Base-by-base conservation (phyloP, 2,888 invertebrate species). In the Neuroscelio doddi region DNA sequence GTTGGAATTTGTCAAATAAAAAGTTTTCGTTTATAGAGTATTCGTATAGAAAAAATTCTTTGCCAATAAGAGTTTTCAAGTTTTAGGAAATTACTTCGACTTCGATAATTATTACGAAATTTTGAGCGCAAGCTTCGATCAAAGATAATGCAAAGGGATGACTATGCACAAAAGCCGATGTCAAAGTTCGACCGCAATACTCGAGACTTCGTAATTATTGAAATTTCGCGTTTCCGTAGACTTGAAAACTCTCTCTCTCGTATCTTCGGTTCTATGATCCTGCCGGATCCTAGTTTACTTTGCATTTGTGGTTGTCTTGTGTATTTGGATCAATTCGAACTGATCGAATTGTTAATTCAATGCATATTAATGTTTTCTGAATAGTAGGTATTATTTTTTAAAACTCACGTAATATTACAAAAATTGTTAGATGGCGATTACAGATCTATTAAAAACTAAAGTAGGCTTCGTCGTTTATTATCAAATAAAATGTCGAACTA, bases 151-250 rank as follows among this genome's bases (percentile, higher is more conserved):
- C 47, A 50, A 45, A 34, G 34, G 42, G 36, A 49, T n/a, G n/a
- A n/a, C n/a, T n/a, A n/a, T 49, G 27, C 36, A 29, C 16, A 32
- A 39, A 12, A 32, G 26, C 39, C 42, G 44, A 46, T 42, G 55
- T 56, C 57, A 52, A 57, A 64, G 57, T 66, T 46, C 49, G 44
- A 57, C 66, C 61, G 50, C 50, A 12, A 30, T 64, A 64, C 61
- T 57, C 29, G 49, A 47, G 56, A 56, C 53, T 64, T 62, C 27
- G 64, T 55, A 68, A 68, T 70, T 70, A 70, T 65, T 70, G 63
- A 68, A 68, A 70, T 70, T 70, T 70, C 63, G 50, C 66, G 58
- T 61, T 66, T 45, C 65, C 30, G 12, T 45, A 50, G 55, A 52
- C 52, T 56, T 56, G 55, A 32, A 52, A 61, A 61, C 64, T 49